Evolutionary conservation across 1,140 invertebrate genomes (phyloP), one percentile per base, ranked within the genome.

Genomic region (Lepidurus packardi): DNA sequence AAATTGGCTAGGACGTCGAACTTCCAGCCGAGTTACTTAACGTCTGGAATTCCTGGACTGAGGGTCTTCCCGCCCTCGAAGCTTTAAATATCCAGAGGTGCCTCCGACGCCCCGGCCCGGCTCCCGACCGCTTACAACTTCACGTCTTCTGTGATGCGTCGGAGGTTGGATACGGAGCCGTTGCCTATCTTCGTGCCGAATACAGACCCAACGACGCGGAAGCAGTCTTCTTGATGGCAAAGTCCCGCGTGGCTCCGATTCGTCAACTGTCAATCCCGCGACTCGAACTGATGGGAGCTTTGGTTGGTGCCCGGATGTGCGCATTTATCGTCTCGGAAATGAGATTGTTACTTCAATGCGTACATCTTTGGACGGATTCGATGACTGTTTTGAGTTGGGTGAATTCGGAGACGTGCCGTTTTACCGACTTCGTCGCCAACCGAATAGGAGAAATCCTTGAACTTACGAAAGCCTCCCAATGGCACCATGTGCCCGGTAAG

Each of bases 201-300:
- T 53, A 41, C 10, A 6, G 73, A 21, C 43, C 74, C 6, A 76
- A 76, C n/a, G 24, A 10, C 0, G 74, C 78, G 0, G 25, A 78
- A 3, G 76, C 80, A 1, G 43, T 74, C 78, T 83, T 44, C 83
- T 84, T 75, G 76, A 82, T 73, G 79, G 84, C 47, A 73, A 85
- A 87, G 80, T 73, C 82, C 10, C 81, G 84, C 77, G 85, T 87
- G 7, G 83, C 86, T 65, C 86, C 86, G 43, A 75, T 86, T 2
- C 86, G 87, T 82, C 78, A 76, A 16, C 75, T 83, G 21, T 84
- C 85, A 21, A 82, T 89, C 42, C 87, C 88, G 8, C 75, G 85
- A 79, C 81, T 88, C 25, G 88, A 89, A 81, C 80, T 88, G 21
- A 83, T 81, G 76, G 86, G 83, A 9, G 86, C 87, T 8, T 73